Evolutionary conservation across 2,797 vertebrate species (phyloP).

Genomic region (Orientallactaga sibirica): DNA sequence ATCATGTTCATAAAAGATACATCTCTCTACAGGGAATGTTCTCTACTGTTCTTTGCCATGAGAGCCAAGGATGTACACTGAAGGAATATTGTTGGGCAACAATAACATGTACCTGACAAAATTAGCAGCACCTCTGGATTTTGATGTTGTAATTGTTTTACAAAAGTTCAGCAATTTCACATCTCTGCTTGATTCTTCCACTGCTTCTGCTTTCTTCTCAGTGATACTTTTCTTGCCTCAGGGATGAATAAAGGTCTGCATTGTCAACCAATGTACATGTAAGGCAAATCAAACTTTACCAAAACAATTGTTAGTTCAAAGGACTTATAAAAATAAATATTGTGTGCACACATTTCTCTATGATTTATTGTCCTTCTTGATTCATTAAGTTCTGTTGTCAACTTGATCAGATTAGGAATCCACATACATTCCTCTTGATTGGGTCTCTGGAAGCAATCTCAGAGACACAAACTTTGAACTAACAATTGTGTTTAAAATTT

Average conservation of each 20-base stretch:
- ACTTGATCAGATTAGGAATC: no score
- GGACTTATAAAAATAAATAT: constrained; percentile 36
- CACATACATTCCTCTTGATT: no score
- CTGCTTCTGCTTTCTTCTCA: constrained; percentile 50
- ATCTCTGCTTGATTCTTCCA: constrained; percentile 22
- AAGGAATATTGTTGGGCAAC: constrained; percentile 62
- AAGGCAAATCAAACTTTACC: constrained; percentile 9
- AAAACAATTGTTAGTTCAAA: neutral
- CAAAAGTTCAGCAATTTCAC: constrained; percentile 66
- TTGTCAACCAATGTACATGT: neutral
- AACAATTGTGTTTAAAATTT: no score
- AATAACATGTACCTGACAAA: constrained; percentile 47
- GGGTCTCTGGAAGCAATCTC: no score
- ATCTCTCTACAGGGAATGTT: neutral
- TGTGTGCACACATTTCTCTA: no score
- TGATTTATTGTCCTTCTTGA: no score
- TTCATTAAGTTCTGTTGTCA: no score
- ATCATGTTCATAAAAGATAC: neutral
- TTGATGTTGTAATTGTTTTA: constrained; percentile 56
- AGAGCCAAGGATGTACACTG: constrained; percentile 25
- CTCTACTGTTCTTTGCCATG: neutral
- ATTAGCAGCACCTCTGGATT: constrained; percentile 63
- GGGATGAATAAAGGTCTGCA: constrained; percentile 46
- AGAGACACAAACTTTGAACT: no score
- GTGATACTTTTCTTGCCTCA: neutral